Evolutionary conservation across 2,888 invertebrate species (phyloP).

Genomic region (Bhutanitis thaidina): DNA sequence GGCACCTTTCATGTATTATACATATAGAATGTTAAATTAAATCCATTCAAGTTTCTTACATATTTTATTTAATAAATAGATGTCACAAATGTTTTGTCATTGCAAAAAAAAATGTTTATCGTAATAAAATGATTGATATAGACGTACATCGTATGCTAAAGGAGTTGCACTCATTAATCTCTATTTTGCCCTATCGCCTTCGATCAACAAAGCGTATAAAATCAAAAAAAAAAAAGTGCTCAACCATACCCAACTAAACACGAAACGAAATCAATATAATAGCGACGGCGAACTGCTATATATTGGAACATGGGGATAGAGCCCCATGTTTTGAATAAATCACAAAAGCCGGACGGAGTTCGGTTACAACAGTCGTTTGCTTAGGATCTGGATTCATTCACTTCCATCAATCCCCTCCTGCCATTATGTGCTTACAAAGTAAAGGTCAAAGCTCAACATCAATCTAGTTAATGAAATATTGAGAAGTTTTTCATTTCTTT

Average conservation of each 20-base stretch:
- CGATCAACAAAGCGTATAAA: too few relatives aligned
- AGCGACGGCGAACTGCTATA: conserved; percentile 24
- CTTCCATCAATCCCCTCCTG: conserved; percentile 63
- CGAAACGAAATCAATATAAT: conserved; percentile 49
- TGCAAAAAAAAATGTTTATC: too few relatives aligned
- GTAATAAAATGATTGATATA: too few relatives aligned
- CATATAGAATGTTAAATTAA: too few relatives aligned
- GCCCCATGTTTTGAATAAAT: conserved; percentile 46
- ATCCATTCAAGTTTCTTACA: too few relatives aligned
- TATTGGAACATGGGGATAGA: conserved; percentile 25
- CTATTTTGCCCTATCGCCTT: too few relatives aligned
- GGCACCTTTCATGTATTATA: too few relatives aligned
- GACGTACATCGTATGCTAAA: too few relatives aligned
- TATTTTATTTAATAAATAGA: too few relatives aligned
- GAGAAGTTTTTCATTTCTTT: conserved; percentile 2
- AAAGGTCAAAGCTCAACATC: conserved; percentile 44
- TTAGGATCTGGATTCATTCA: conserved; percentile 66
- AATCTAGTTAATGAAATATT: conserved; percentile 24
- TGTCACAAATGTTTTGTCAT: too few relatives aligned
- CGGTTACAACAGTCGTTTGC: conserved; percentile 60
- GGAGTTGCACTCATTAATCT: too few relatives aligned
- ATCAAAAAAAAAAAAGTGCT: too few relatives aligned
- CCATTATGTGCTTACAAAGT: conserved; percentile 61
- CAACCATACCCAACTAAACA: conserved; percentile 10
- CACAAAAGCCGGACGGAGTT: conserved; percentile 46